A percentile compares a stretch with the other conserved stretches of the same genome.
These are phyloP conservation scores for Carassius carassius DNA, from an alignment of 2,113 vertebrate genomes.

Conservation along the genomic window DNA sequence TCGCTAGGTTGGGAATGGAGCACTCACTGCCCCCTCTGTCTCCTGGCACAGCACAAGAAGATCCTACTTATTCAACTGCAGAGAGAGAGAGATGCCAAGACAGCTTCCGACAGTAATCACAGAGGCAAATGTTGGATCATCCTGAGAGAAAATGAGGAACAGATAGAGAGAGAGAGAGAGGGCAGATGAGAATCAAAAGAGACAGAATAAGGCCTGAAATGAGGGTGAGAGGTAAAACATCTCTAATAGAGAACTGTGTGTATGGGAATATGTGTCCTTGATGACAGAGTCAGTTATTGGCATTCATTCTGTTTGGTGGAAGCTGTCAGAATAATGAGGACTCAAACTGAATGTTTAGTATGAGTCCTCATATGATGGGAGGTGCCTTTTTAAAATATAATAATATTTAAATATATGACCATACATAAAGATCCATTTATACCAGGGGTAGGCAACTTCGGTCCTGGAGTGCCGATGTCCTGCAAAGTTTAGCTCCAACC, in stretches of 20 bases:
- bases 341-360: no score
- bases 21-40: constrained; percentile 45
- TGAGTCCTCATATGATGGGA: not conserved
- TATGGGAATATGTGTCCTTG: constrained; percentile 39
- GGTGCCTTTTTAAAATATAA: no score
- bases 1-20: constrained; percentile 33
- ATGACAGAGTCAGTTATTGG: constrained; percentile 3
- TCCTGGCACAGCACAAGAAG: constrained; percentile 38
- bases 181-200: not conserved
- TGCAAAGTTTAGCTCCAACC: no score
- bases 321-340: constrained; percentile 6
- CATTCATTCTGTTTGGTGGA: constrained; percentile 38
- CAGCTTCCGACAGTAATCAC: constrained; percentile 24
- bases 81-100: constrained; percentile 5
- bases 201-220: constrained; percentile 5
- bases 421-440: no score
- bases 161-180: not conserved
- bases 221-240: not conserved
- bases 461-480: no score
- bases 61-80: constrained; percentile 42
- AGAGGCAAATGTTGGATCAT: not conserved
- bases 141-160: not conserved
- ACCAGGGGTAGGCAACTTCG: no score
- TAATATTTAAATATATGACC: no score
- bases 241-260: not conserved